Evolutionary conservation across 2,888 invertebrate species (phyloP).

Genomic region (Drosophila prolongata): DNA sequence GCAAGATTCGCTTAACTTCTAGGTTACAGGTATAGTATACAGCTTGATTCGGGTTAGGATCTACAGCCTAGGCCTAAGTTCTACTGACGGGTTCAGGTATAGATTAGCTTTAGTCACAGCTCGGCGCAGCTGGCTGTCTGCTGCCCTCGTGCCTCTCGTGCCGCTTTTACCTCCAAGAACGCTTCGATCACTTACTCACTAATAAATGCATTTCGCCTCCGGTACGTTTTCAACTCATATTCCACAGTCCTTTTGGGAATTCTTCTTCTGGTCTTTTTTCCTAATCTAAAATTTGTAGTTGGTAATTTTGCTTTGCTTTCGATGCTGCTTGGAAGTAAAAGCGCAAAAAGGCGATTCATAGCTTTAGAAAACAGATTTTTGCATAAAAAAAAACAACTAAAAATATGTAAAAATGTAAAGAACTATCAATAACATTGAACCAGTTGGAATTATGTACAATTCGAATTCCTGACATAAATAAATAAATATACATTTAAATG

Average conservation of each 20-base stretch:
- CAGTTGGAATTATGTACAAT: slow-evolving; percentile 44
- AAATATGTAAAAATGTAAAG: slow-evolving; percentile 16
- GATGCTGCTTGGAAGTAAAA: slow-evolving; percentile 63
- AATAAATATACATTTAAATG: slow-evolving; percentile 40
- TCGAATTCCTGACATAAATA: slow-evolving; percentile 37
- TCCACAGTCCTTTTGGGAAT: slow-evolving; percentile 3
- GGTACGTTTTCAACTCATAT: slow-evolving; percentile 72
- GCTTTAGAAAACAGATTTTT: slow-evolving; percentile 21
- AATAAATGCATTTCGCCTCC: slow-evolving; percentile 84
- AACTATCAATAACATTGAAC: slow-evolving; percentile 56
- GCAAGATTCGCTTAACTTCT: slow-evolving; percentile 17
- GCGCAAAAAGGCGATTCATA: slow-evolving; percentile 53
- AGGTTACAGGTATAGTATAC: slow-evolving; percentile 30
- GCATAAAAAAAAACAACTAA: slow-evolving; percentile 20
- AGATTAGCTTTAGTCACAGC: slow-evolving; percentile 66
- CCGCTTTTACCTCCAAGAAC: slow-evolving; percentile 71
- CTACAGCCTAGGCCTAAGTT: slow-evolving; percentile 27
- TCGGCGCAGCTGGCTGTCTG: slow-evolving; percentile 55
- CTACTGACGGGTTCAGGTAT: slow-evolving; percentile 34
- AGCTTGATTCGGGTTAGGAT: slow-evolving; percentile 30
- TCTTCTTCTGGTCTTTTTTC: neutral
- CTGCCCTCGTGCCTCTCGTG: slow-evolving; percentile 33
- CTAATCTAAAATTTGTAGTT: slow-evolving; percentile 19
- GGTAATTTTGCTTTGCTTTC: slow-evolving; percentile 29
- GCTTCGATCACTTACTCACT: slow-evolving; percentile 60